Percentiles rank a stretch among this genome's conserved stretches.
phyloP scores from a whole-genome alignment of 2,113 vertebrate genomes.

The Dermatemys mawii region DNA sequence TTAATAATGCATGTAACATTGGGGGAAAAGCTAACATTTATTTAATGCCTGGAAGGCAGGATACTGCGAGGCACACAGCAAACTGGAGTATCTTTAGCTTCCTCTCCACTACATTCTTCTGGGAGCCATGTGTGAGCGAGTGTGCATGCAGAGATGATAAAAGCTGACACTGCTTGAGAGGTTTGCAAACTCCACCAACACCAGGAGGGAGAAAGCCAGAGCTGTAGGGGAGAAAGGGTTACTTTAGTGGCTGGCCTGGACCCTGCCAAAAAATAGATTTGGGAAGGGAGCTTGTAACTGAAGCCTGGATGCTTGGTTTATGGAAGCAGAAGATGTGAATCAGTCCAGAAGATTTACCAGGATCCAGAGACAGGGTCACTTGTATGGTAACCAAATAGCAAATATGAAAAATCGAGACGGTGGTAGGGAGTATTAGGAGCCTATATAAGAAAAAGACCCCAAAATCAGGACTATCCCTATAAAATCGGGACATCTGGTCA shows the following conservation, averaged over 20 bases:
- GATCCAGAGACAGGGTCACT: rapidly evolving
- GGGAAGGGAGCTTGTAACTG: constrained; percentile 10
- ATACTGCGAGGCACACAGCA: not conserved
- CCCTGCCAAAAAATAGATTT: constrained; percentile 16
- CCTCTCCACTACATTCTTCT: not conserved
- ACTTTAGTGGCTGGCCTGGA: constrained; percentile 55
- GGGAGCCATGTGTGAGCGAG: not conserved
- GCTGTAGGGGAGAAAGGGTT: not conserved
- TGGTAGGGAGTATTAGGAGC: no score
- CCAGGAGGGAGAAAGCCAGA: constrained; percentile 1
- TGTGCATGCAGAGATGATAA: not conserved
- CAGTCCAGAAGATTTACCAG: not conserved
- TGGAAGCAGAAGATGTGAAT: constrained; percentile 6
- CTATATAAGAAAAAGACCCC: no score
- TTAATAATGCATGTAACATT: constrained; percentile 66
- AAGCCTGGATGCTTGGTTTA: not conserved
- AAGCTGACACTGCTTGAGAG: not conserved
- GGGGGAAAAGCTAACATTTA: constrained; percentile 70
- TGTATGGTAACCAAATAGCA: no score
- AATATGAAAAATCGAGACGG: no score
- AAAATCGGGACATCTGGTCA: no score
- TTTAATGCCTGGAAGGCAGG: constrained; percentile 67
- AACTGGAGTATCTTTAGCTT: not conserved
- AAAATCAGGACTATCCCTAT: no score
- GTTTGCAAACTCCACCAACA: not conserved